Percentiles rank a stretch among this genome's conserved stretches.
These are phyloP conservation scores for Zaprionus lineosus DNA, from an alignment of 2,888 invertebrate species.

Conservation along the genomic window DNA sequence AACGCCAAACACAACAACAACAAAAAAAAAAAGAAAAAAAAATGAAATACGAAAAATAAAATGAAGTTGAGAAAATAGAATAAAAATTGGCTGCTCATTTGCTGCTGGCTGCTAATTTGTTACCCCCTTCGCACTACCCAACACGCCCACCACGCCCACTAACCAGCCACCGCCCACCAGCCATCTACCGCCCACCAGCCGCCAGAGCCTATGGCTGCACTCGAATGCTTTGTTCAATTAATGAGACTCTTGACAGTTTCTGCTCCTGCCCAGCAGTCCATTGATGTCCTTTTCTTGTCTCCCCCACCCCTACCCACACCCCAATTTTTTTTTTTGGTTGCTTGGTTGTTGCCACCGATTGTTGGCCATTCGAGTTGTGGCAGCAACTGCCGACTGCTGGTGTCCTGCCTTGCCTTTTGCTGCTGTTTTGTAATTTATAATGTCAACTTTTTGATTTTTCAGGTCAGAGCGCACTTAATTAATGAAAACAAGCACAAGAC, in stretches of 20 bases:
- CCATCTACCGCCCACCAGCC: neutral
- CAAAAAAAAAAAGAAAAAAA: too few species aligned
- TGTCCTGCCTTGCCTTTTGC: constrained; percentile 8
- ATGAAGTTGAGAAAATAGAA: constrained; percentile 15
- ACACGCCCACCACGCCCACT: constrained; percentile 20
- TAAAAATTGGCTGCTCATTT: constrained; percentile 72
- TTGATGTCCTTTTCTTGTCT: constrained; percentile 40
- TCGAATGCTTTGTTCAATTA: constrained; percentile 79
- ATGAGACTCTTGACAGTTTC: constrained; percentile 80
- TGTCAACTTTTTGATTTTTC: constrained; percentile 78
- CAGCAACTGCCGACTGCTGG: constrained; percentile 17
- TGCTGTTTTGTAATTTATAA: constrained; percentile 75
- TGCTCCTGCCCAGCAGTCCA: constrained; percentile 34
- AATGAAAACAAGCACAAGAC: constrained; percentile 51
- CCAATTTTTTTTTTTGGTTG: neutral
- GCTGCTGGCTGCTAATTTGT: constrained; percentile 39
- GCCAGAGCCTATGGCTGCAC: constrained; percentile 47
- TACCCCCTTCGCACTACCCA: neutral
- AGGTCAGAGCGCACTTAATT: constrained; percentile 75
- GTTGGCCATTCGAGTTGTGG: constrained; percentile 38
- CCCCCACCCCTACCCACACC: too few species aligned
- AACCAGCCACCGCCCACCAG: constrained; percentile 1
- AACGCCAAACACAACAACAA: too few species aligned
- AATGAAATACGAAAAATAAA: neutral
- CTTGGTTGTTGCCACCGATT: constrained; percentile 34